Base-by-base conservation (phyloP, 2,888 invertebrate species). In the Agonopterix alstromeriana region DNA sequence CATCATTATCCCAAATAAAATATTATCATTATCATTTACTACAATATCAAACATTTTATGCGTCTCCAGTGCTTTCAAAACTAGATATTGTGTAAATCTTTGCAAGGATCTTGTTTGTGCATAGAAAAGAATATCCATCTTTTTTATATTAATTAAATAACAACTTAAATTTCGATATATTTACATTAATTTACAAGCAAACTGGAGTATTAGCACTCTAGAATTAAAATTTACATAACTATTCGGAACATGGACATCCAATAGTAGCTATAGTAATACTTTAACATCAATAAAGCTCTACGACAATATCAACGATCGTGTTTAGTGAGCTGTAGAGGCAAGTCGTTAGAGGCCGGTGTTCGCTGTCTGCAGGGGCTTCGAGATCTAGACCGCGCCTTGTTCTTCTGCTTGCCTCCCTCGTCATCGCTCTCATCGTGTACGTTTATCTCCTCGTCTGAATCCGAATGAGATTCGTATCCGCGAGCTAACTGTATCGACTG, bases 391-490 rank as follows among this genome's bases (percentile, higher is more conserved):
- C 81, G 73, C 63, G 89, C 76, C 70, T 84, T 68, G 68, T 74
- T 71, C 53, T 73, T 79, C 49, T 78, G 83, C 61, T 77, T 90
- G 51, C 84, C 85, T 8, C 80, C 74, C 54, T 93, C 93, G 48
- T 91, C 88, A 57, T 94, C 94, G 45, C 93, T 93, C 61, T 92
- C 92, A 61, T 95, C 95, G 70, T 96, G 94, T 8, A 96, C 95
- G 79, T 95, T 95, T 69, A 96, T 96, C 82, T 96, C 96, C 73
- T 93, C 94, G 65, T 95, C 95, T 12, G 91, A 91, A 64, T 92
- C 92, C 8, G 91, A 90, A 60, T 87, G 83, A 43, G 90, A 90
- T 55, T 90, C 90, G 53, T 88, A 88, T 47, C 84, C 82, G 35
- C 83, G 77, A 48, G 86, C 83, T 46, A 88, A 60, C 54, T 88